These are phyloP conservation scores for Microtus oregoni DNA, from an alignment of 2,113 vertebrate species.

Conservation along the genomic window DNA sequence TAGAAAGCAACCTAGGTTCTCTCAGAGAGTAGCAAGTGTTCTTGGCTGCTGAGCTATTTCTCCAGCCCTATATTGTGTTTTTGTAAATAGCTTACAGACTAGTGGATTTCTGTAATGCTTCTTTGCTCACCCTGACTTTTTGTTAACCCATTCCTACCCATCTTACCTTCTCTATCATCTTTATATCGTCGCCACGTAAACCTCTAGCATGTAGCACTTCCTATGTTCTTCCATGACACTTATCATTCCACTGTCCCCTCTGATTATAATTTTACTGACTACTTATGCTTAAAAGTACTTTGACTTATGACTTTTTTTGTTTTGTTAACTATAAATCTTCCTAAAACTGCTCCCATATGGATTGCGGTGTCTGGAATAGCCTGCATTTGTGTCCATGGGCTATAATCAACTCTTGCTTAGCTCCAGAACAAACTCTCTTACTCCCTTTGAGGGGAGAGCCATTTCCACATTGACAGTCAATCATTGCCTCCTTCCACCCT, in stretches of 20 bases:
- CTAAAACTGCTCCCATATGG: background rate
- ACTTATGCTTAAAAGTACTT: background rate
- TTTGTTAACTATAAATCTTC: background rate
- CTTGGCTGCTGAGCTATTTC: background rate
- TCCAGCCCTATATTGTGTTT: background rate
- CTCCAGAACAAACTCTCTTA: background rate
- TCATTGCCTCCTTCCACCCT: background rate
- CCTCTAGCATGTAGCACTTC: background rate
- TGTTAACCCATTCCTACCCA: background rate
- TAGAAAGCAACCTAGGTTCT: background rate
- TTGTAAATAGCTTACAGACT: background rate
- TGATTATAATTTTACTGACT: background rate
- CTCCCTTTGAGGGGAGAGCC: background rate
- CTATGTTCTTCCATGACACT: background rate
- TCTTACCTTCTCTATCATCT: background rate
- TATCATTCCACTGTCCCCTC: background rate
- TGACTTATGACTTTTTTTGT: background rate
- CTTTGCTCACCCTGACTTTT: background rate
- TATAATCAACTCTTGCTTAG: background rate
- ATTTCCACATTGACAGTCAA: background rate
- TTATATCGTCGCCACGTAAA: background rate
- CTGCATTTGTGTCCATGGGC: too few relatives aligned
- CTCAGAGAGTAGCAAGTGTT: background rate
- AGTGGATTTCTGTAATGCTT: background rate
- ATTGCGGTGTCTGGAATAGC: too few relatives aligned